Conservation (phyloP, 1,140 invertebrate genomes). For the Drosophila arawakana region DNA sequence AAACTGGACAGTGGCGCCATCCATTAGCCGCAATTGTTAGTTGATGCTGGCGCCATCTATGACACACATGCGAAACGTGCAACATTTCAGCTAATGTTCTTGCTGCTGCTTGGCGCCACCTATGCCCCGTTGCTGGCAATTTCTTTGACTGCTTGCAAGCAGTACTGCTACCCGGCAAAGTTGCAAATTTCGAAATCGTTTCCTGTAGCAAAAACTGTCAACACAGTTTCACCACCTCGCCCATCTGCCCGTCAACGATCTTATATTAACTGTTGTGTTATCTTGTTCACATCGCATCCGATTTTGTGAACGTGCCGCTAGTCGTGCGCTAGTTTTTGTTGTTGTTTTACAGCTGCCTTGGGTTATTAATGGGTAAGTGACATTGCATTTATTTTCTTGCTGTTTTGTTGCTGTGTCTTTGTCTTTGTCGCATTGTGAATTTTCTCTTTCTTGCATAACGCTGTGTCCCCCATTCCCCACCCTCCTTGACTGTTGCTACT, state of each 20-base stretch:
- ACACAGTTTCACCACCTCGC: neutral
- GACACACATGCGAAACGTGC: neutral
- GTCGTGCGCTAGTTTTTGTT: constrained; percentile 5
- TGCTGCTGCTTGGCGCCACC: neutral
- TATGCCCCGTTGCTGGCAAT: neutral
- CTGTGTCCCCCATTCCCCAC: neutral
- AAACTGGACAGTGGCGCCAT: neutral
- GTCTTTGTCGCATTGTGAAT: constrained; percentile 69
- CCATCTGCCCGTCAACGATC: neutral
- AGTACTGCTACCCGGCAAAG: neutral
- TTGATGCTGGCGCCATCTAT: neutral
- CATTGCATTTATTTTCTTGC: constrained; percentile 60
- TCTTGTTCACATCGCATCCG: constrained; percentile 7
- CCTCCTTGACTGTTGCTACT: neutral
- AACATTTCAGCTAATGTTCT: neutral
- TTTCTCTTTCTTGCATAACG: constrained; percentile 74
- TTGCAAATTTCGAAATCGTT: constrained; percentile 7
- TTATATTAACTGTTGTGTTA: neutral
- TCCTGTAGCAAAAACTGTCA: neutral
- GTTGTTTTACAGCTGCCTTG: constrained; percentile 12
- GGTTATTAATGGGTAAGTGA: constrained; percentile 67
- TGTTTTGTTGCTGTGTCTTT: constrained; percentile 38
- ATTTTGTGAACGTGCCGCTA: neutral
- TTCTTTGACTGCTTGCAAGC: constrained; percentile 16
- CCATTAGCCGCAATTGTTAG: neutral